phyloP scores from a whole-genome alignment of 2,797 vertebrate genomes.

The Leptoclinus maculatus region DNA sequence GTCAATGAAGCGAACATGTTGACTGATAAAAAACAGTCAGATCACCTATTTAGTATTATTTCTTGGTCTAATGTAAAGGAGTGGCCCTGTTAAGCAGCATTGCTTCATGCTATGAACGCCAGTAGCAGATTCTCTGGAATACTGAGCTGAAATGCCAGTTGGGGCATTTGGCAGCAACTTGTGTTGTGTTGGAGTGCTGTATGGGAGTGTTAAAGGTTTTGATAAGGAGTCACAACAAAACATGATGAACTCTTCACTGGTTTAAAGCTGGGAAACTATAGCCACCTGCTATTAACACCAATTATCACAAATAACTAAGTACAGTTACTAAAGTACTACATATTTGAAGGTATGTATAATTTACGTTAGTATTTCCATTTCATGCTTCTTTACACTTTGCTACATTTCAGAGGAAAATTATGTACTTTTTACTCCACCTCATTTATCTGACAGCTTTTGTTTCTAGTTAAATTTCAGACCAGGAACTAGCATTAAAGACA shows the following conservation, averaged over 20 bases:
- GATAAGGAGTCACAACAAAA: constrained; percentile 31
- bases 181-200: constrained; percentile 24
- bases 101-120: not conserved
- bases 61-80: not conserved
- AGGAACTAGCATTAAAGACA: not conserved
- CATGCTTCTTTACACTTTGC: not conserved
- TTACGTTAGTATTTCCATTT: not conserved
- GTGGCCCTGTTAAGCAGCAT: constrained; percentile 26
- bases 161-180: constrained; percentile 19
- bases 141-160: constrained; percentile 24
- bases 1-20: not conserved
- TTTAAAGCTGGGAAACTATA: not conserved
- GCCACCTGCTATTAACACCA: not conserved
- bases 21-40: not conserved
- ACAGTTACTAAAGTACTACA: not conserved
- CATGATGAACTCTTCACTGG: constrained; percentile 25
- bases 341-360: not conserved
- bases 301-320: not conserved
- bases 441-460: not conserved
- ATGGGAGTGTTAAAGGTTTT: constrained; percentile 27
- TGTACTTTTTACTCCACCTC: not conserved
- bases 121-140: constrained; percentile 12
- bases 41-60: not conserved
- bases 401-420: not conserved
- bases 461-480: not conserved